These are phyloP conservation scores for Drosophila ustulata DNA, from an alignment of 2,888 invertebrate genomes.

Conservation along the genomic window DNA sequence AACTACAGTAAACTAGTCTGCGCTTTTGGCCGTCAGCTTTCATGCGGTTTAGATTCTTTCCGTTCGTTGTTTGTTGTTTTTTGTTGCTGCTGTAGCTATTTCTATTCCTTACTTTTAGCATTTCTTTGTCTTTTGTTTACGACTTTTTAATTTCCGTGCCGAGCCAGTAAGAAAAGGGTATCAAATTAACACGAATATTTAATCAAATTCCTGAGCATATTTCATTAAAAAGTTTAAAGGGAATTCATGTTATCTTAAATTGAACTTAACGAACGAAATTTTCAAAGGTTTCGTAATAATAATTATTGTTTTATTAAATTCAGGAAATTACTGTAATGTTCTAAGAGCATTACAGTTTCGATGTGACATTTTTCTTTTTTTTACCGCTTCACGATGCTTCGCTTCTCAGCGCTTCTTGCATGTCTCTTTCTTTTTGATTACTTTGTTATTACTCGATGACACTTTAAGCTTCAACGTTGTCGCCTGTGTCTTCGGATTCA, in stretches of 20 bases:
- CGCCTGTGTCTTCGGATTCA: conserved; percentile 41
- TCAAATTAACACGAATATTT: conserved; percentile 2
- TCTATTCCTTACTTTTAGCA: conserved; percentile 35
- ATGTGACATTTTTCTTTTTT: neutral
- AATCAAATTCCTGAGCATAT: neutral
- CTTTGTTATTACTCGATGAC: conserved; percentile 62
- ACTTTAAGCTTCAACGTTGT: conserved; percentile 58
- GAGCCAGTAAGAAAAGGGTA: conserved; percentile 14
- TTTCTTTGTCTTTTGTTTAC: conserved; percentile 15
- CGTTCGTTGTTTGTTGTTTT: conserved; percentile 25
- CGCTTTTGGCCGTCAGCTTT: conserved; percentile 49
- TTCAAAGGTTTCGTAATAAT: neutral
- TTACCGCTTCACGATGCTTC: neutral
- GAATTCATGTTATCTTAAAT: neutral
- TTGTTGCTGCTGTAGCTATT: conserved; percentile 36
- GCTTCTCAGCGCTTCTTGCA: neutral
- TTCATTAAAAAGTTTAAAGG: neutral
- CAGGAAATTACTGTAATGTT: neutral
- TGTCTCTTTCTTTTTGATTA: conserved; percentile 36
- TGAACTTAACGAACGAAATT: neutral
- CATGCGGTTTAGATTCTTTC: conserved; percentile 59
- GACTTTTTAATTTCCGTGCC: conserved; percentile 53
- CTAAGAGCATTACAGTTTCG: conserved; percentile 4
- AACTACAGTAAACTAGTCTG: conserved; percentile 37
- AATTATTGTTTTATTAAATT: neutral